Percentiles rank a stretch among this genome's conserved stretches.
phyloP scores from a whole-genome alignment of 35 echinoderm and acorn worm species.

The Amphiura filiformis region DNA sequence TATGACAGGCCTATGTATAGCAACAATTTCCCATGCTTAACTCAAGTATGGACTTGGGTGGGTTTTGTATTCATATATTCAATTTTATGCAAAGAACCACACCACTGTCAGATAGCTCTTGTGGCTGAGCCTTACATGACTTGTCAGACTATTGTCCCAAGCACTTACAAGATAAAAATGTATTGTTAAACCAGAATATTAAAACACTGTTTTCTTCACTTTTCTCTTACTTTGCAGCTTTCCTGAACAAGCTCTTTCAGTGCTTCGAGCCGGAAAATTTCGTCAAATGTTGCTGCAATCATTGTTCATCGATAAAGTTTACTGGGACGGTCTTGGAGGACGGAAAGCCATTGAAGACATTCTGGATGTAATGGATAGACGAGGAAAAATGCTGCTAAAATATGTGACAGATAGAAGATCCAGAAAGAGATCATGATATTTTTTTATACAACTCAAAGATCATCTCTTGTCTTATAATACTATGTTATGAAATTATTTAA shows the following conservation, averaged over 20 bases:
- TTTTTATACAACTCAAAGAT: too few species aligned
- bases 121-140: too few species aligned
- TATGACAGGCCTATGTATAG: too few species aligned
- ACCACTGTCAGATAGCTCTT: too few species aligned
- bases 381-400: slow-evolving; percentile 11
- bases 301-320: slow-evolving; percentile 43
- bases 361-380: slow-evolving; percentile 42
- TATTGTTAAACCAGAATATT: not conserved
- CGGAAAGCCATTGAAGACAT: slow-evolving; percentile 40
- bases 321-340: slow-evolving; percentile 62
- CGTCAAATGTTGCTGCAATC: slow-evolving; percentile 45
- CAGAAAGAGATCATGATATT: not conserved
- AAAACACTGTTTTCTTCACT: not conserved
- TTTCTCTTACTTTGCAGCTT: slow-evolving; percentile 26
- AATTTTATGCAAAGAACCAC: too few species aligned
- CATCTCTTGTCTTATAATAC: too few species aligned
- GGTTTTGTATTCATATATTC: too few species aligned
- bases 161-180: too few species aligned
- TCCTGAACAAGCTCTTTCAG: slow-evolving; percentile 2
- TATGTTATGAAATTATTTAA: too few species aligned
- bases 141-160: too few species aligned
- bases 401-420: not conserved
- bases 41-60: too few species aligned
- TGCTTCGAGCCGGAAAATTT: slow-evolving; percentile 22
- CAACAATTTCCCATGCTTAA: too few species aligned